phyloP scores from a whole-genome alignment of 2,888 invertebrate genomes.

The Parasteatoda lunata region DNA sequence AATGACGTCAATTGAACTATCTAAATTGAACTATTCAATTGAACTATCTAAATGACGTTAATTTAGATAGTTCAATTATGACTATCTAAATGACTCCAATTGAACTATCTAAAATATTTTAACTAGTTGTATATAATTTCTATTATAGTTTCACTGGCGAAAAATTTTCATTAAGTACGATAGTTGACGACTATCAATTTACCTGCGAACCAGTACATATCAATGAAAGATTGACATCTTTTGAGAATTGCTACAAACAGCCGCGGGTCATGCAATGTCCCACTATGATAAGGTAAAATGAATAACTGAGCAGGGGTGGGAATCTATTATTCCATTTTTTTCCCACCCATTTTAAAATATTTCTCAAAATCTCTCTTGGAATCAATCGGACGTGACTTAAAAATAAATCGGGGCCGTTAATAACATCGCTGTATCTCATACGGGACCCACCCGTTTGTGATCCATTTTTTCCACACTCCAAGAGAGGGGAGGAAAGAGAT shows the following conservation, averaged over 20 bases:
- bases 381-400: constrained; percentile 68
- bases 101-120: no score
- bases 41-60: no score
- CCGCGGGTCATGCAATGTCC: constrained; percentile 23
- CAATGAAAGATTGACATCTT: no score
- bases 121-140: no score
- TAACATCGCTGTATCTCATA: constrained; percentile 56
- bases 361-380: constrained; percentile 51
- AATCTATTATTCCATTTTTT: constrained; percentile 48
- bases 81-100: no score
- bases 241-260: constrained; percentile 10
- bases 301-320: constrained; percentile 45
- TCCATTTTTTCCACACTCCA: constrained; percentile 11
- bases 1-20: no score
- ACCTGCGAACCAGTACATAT: no score
- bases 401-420: constrained; percentile 65
- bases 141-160: no score
- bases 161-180: no score
- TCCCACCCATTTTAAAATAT: constrained; percentile 27
- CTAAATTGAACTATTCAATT: no score
- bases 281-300: constrained; percentile 53
- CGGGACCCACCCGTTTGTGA: constrained; percentile 23
- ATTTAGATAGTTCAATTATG: no score
- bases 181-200: no score
- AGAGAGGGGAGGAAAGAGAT: constrained; percentile 11